Base-by-base conservation (phyloP, 2,888 invertebrate genomes). In the Chrysolina oricalcia region DNA sequence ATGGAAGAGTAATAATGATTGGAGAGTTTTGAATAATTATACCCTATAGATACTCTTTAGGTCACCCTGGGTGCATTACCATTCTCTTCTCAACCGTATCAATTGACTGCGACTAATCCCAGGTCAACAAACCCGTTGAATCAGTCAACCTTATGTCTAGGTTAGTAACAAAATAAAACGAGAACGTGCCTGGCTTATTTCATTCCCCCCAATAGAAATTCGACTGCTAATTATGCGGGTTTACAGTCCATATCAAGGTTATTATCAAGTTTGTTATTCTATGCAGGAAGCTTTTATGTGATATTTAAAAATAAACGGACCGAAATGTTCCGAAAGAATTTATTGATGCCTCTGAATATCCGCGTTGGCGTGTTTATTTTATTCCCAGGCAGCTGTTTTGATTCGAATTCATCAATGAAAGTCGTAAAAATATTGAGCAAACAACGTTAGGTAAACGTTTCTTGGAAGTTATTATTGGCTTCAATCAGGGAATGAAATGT, bases 81-180 rank as follows among this genome's bases (percentile, higher is more conserved):
- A 13, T 53, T 53, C 21, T 9, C 21, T 11, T 2, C 21, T 11
- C 11, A 13, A 21, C 23, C 19, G 21, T 13, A 2, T 56, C 6
- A 13, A 56, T 35, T 59, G 53, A 53, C 19, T 53, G 53, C 53
- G 53, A 53, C 59, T 2, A 35, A 27, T 59, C 27, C 27, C 59
- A 59, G 59, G 59, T 59, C 59, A 59, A 59, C 59, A 59, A 59
- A 59, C 59, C 27, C 59, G 15, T 59, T 2, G 15, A 15, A 46
- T 70, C 62, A 15, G n/a, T 11, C 53, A 70, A 13, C 69, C 59
- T 59, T 19, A 70, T 17, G 69, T 70, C 69, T 70, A 70, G 69
- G 59, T 59, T 70, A 70, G 69, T 41, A 70, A 43, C 59, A 13
- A 70, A 70, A 70, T 70, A 41, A 70, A 56, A 70, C 5, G 21